Conservation (phyloP, 2,113 vertebrate genomes). For the Pristiophorus japonicus region DNA sequence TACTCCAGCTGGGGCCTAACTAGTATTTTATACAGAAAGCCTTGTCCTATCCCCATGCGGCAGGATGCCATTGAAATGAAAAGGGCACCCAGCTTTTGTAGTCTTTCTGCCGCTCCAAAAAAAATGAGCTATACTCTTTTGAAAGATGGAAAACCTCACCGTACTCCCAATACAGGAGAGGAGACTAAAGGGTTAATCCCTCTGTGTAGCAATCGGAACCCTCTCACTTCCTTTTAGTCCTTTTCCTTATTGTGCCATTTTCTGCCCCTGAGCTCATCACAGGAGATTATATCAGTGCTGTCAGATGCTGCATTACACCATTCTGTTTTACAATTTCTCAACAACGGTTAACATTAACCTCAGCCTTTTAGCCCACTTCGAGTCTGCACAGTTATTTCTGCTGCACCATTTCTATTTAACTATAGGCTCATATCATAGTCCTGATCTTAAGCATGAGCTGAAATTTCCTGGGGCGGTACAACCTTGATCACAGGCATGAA, state of each 20-base stretch:
- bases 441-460: background rate
- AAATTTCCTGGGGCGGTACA: background rate
- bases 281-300: background rate
- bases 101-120: background rate
- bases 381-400: background rate
- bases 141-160: background rate
- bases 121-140: background rate
- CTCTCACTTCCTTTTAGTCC: background rate
- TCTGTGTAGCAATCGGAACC: background rate
- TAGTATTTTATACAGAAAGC: too few species aligned
- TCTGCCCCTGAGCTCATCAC: background rate
- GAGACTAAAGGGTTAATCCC: background rate
- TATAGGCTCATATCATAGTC: background rate
- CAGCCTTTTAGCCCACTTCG: background rate
- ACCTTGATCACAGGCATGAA: background rate
- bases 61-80: background rate
- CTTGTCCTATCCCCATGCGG: background rate
- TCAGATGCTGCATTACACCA: background rate
- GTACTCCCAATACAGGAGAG: background rate
- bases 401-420: background rate
- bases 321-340: background rate
- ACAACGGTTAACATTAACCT: background rate
- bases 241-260: background rate
- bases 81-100: background rate
- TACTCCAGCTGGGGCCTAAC: too few species aligned